Base-by-base conservation (phyloP, 2,888 invertebrate species). In the Zele albiditarsus region DNA sequence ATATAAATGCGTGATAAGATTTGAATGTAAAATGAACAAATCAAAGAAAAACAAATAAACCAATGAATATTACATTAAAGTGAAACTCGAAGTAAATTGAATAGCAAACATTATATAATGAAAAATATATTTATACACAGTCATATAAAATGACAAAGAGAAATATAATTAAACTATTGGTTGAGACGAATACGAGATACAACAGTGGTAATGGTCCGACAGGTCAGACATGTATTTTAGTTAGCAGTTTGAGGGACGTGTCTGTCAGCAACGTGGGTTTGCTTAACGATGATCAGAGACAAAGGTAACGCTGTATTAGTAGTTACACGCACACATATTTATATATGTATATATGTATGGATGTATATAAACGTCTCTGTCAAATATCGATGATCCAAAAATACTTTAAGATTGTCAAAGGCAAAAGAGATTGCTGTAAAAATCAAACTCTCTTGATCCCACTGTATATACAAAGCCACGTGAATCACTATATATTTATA, bases 361-460 rank as follows among this genome's bases (percentile, higher is more conserved):
- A n/a, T 53, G 20, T 25, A 42, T 27, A 57, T 66, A 42, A 68
- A 79, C 76, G 77, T 20, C 68, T 20, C 74, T 74, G 76, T 81
- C 80, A 80, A 80, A 81, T 81, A 80, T 80, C 73, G 78, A 81
- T 72, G 77, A 65, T 76, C 77, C 80, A 31, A 49, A 81, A 79
- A 80, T 80, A 77, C 53, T 53, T 46, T 74, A 65, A 71, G 67
- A 71, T 68, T 66, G 72, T 53, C 46, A 71, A 28, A 16, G 27
- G 5, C 14, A 57, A 38, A 62, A 20, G 53, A 71, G 49, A n/a
- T 46, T 46, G 14, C 53, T 20, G 2, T 6, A 63, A 68, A 63
- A 31, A 38, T 65, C 28, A 33, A 57, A 66, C 53, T 49, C 25
- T 63, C 23, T 33, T 31, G 20, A 20, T n/a, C 28, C 12, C n/a